Percentiles rank a stretch among this genome's conserved stretches.
Evolutionary conservation across 1,140 invertebrate genomes (phyloP).

Genomic region (Drosophila leontia): DNA sequence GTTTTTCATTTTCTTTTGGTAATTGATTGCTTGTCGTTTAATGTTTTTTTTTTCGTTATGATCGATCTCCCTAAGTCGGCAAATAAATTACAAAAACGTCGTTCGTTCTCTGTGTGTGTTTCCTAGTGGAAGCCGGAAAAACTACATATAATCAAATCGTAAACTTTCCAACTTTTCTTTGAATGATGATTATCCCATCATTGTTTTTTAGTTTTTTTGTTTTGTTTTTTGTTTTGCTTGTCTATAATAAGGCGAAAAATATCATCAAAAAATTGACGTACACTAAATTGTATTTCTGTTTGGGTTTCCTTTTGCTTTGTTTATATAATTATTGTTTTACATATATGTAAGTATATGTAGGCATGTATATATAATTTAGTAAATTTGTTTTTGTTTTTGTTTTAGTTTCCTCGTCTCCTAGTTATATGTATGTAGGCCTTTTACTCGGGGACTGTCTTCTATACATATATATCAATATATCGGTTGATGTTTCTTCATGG

Average conservation of each 20-base stretch:
- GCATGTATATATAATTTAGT: slow-evolving; percentile 56
- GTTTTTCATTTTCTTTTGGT: slow-evolving; percentile 39
- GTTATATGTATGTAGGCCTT: slow-evolving; percentile 18
- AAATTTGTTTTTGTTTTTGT: slow-evolving; percentile 63
- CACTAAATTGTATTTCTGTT: slow-evolving; percentile 78
- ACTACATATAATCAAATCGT: slow-evolving; percentile 20
- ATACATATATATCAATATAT: slow-evolving; percentile 16
- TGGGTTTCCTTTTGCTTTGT: slow-evolving; percentile 20
- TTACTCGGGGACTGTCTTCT: slow-evolving; percentile 34
- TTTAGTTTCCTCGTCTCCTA: slow-evolving; percentile 15
- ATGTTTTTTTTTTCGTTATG: slow-evolving; percentile 20
- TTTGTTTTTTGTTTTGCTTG: slow-evolving; percentile 45
- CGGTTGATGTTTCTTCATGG: slow-evolving; percentile 40
- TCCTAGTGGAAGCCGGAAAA: slow-evolving; percentile 39
- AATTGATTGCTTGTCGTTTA: slow-evolving; percentile 76
- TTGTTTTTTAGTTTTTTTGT: slow-evolving; percentile 43
- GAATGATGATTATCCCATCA: slow-evolving; percentile 18
- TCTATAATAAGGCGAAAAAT: slow-evolving; percentile 83
- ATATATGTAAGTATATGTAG: slow-evolving; percentile 60
- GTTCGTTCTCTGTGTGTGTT: not conserved
- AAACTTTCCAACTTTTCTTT: slow-evolving; percentile 31
- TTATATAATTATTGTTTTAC: slow-evolving; percentile 55
- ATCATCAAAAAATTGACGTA: slow-evolving; percentile 83
- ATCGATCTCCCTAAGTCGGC: slow-evolving; percentile 25
- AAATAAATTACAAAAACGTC: slow-evolving; percentile 38